phyloP scores from a whole-genome alignment of 2,888 invertebrate genomes.

The Eilema caniola region DNA sequence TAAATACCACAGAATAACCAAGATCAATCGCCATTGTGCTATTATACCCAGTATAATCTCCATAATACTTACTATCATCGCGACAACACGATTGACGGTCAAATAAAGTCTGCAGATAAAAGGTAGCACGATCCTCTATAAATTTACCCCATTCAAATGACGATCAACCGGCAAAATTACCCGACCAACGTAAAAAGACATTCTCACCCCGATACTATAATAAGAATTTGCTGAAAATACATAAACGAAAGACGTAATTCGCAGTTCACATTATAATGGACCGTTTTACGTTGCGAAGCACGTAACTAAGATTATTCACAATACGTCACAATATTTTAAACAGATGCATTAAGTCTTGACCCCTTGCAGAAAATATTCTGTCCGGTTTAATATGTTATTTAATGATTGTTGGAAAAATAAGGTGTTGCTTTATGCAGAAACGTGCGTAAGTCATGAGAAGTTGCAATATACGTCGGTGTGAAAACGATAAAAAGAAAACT shows the following conservation, averaged over 20 bases:
- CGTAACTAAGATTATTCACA: conserved; percentile 76
- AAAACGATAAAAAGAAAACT: conserved; percentile 50
- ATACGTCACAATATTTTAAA: conserved; percentile 82
- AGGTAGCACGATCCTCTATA: conserved; percentile 68
- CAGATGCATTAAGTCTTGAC: conserved; percentile 74
- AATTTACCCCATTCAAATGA: conserved; percentile 80
- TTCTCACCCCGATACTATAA: conserved; percentile 44
- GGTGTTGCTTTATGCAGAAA: conserved; percentile 49
- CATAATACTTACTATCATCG: conserved; percentile 68
- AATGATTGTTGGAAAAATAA: conserved; percentile 69
- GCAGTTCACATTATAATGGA: conserved; percentile 46
- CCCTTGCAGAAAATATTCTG: conserved; percentile 74
- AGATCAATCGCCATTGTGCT: conserved; percentile 66
- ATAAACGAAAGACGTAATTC: conserved; percentile 26
- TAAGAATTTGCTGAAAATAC: conserved; percentile 24
- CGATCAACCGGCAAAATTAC: conserved; percentile 77
- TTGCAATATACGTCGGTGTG: conserved; percentile 40
- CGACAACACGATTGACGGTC: conserved; percentile 67
- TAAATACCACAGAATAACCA: conserved; percentile 45
- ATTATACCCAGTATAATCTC: conserved; percentile 63
- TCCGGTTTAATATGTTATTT: conserved; percentile 74
- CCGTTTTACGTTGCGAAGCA: conserved; percentile 50
- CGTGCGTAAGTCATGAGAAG: conserved; percentile 42
- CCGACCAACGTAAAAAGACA: conserved; percentile 62
- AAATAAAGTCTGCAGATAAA: conserved; percentile 74